Conservation (phyloP, 2,888 invertebrate species). For the Diogma glabrata region DNA sequence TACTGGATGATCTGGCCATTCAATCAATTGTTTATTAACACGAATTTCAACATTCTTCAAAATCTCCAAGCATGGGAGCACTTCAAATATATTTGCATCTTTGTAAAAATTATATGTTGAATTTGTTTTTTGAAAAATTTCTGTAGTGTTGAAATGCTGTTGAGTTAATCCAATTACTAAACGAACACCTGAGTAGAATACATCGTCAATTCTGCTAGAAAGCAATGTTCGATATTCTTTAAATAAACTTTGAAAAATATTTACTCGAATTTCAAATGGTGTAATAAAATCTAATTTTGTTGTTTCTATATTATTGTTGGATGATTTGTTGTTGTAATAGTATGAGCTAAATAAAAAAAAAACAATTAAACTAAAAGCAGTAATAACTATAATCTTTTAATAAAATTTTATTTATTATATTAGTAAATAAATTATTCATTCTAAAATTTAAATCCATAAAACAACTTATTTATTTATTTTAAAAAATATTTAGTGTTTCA, state of each 20-base stretch:
- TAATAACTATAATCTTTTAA: too few species aligned
- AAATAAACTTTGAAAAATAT: constrained; percentile 29
- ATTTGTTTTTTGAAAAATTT: constrained; percentile 12
- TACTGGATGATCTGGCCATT: constrained; percentile 88
- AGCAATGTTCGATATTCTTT: constrained; percentile 27
- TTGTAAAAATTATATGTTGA: constrained; percentile 62
- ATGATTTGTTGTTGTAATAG: constrained; percentile 23
- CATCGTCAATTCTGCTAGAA: constrained; percentile 27
- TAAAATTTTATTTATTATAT: too few species aligned
- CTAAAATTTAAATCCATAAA: too few species aligned
- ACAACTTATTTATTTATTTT: too few species aligned
- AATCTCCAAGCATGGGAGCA: constrained; percentile 56
- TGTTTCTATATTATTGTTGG: constrained; percentile 14
- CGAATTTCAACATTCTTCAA: constrained; percentile 51
- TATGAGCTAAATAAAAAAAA: constrained; percentile 20
- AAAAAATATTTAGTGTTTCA: too few species aligned
- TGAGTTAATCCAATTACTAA: constrained; percentile 31
- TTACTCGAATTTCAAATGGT: constrained; percentile 27
- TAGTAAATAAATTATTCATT: too few species aligned
- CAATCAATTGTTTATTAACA: constrained; percentile 50
- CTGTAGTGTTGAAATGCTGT: constrained; percentile 24
- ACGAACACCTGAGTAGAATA: constrained; percentile 27
- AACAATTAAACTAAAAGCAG: too few species aligned
- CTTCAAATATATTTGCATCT: constrained; percentile 69
- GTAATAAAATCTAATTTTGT: constrained; percentile 21